Base-by-base conservation (phyloP, 2,888 invertebrate species). In the Xylocampa areola region DNA sequence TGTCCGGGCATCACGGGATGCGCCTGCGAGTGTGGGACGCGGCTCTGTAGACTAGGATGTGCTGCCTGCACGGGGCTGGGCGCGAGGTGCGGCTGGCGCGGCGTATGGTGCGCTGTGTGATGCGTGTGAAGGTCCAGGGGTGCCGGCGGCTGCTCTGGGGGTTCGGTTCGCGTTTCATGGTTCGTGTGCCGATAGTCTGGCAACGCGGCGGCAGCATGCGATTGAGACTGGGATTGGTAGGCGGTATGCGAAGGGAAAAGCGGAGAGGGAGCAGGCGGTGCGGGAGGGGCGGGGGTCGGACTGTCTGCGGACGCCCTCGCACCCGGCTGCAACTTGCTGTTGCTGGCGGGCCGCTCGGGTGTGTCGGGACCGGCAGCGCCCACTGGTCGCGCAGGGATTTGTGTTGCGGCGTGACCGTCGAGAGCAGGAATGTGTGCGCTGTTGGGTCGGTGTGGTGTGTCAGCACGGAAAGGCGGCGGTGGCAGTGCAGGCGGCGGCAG, bases 401-500 rank as follows among this genome's bases (percentile, higher is more conserved):
- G 90, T 49, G 94, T 91, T 59, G 91, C 91, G 37, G 91, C 93
- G 63, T 91, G 91, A 0, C 89, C 90, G 53, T 92, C 91, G 77
- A 89, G 80, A n/a, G 92, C 80, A 39, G 94, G 91, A 69, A 92
- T 92, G 83, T 92, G 91, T 11, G 92, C 92, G 65, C 89, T 85
- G 77, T 84, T 90, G 61, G 89, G 79, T 21, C 91, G 84, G 69
- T 90, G 90, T 30, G 91, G 91, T 11, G 91, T 87, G 78, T 92
- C 92, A 74, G 90, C 90, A 87, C 95, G 94, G 87, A 95, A 95
- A 72, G 95, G 95, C 76, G 95, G 95, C 77, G 95, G 95, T 68
- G 95, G 95, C 71, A 95, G 92, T 71, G 95, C 95, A 76, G 95
- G 95, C 76, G 95, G 95, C 65, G 96, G 95, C 76, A 95, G 92